phyloP scores from a whole-genome alignment of 2,888 invertebrate species.

The Eulithis testata region DNA sequence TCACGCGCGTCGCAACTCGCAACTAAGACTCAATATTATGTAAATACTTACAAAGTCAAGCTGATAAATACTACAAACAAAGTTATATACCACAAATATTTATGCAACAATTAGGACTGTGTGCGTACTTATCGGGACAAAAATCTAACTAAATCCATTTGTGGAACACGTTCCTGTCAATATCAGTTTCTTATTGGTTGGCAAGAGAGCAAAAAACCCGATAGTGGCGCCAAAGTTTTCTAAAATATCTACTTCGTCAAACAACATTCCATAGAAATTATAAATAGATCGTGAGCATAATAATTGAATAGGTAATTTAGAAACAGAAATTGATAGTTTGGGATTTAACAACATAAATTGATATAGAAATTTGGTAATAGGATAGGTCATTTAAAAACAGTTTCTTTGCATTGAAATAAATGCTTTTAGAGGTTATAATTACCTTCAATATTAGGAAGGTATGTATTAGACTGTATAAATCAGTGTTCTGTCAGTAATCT shows the following conservation, averaged over 20 bases:
- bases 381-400: no score
- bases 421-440: no score
- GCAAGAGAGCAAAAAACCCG: not conserved
- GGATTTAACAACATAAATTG: no score
- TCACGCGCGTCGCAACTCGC: not conserved
- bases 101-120: constrained; percentile 6
- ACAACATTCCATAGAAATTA: constrained; percentile 2
- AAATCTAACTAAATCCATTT: constrained; percentile 12
- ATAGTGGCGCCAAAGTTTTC: constrained; percentile 14
- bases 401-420: no score
- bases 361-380: no score
- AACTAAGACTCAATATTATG: no score
- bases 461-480: no score
- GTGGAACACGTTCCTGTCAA: constrained; percentile 10
- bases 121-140: not conserved
- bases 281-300: not conserved
- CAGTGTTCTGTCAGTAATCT: no score
- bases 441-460: no score
- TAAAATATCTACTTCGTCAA: constrained; percentile 4
- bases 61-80: constrained; percentile 13
- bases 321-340: no score
- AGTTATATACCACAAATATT: constrained; percentile 10
- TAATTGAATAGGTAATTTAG: no score
- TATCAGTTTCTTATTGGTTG: constrained; percentile 21
- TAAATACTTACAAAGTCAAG: constrained; percentile 10